Conservation (phyloP, 2,113 vertebrate species). For the Cynopterus brachyotis region DNA sequence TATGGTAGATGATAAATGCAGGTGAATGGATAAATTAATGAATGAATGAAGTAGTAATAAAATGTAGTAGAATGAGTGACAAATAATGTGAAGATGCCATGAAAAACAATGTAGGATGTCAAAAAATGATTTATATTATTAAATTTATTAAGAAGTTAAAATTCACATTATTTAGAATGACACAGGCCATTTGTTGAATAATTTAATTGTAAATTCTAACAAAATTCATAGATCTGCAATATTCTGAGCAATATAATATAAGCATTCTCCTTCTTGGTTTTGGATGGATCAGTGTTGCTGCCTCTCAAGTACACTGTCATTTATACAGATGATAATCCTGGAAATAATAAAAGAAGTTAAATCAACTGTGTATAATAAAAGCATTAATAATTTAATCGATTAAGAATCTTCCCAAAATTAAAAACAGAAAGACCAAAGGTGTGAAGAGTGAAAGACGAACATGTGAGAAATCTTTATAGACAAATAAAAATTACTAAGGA, state of each 20-base stretch:
- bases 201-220: neutral
- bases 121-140: neutral
- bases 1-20: neutral
- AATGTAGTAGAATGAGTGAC: neutral
- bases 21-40: neutral
- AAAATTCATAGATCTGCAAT: neutral
- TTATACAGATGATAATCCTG: neutral
- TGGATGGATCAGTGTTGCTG: neutral
- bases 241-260: neutral
- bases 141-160: constrained; percentile 12
- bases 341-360: neutral
- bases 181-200: neutral
- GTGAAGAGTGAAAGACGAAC: neutral
- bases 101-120: neutral
- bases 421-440: neutral
- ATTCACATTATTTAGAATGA: neutral
- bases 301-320: neutral
- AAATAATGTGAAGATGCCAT: neutral
- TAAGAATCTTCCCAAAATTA: neutral
- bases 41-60: neutral
- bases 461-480: neutral
- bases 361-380: neutral
- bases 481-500: neutral
- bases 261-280: neutral
- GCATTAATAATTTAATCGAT: neutral